Base-by-base conservation (phyloP, 2,113 vertebrate genomes). In the Cyphomyrus discorhynchus region DNA sequence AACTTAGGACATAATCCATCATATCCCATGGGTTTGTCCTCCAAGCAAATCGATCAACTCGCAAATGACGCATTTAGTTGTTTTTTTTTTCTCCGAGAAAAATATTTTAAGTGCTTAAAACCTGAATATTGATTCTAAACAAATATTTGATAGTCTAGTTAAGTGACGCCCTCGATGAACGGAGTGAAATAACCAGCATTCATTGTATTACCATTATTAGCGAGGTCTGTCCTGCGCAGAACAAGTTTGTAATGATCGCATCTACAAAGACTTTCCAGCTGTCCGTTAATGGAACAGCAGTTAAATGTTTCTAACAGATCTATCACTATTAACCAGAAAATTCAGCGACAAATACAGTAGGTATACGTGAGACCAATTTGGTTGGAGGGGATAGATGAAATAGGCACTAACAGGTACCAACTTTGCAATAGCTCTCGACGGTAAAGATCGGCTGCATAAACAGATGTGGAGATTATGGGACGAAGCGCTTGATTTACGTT, bases 141-240 rank as follows among this genome's bases (percentile, higher is more conserved):
- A 58, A 42, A 6, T 49, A 46, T 77, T 50, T 80, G 27, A 77
- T 92, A 94, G 92, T 91, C 91, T 91, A 91, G 92, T 91, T 47
- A 84, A 84, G 45, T 84, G 45, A 1, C 66, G 35, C 39, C 66
- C 50, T 83, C 70, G 90, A 91, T 88, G 91, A 70, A 88, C 27
- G n/a, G 47, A 56, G 8, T 50, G 35, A 58, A 62, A 91, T 90
- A 89, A 46, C 53, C 15, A 92, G 92, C 93, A 93, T 92, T 90
- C 92, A 91, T 92, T 91, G 91, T 93, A 39, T 91, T 92, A 91
- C 93, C 89, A 92, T 92, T 92, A 92, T 17, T 42, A 42, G 89
- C 90, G 90, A 86, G 92, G 91, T 92, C 90, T 92, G 91, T 92
- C 91, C 90, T 93, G 87, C 31, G 91, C 90, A 88, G 90, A 88